Conservation (phyloP, 2,113 vertebrate genomes). For the Hyaena hyaena region DNA sequence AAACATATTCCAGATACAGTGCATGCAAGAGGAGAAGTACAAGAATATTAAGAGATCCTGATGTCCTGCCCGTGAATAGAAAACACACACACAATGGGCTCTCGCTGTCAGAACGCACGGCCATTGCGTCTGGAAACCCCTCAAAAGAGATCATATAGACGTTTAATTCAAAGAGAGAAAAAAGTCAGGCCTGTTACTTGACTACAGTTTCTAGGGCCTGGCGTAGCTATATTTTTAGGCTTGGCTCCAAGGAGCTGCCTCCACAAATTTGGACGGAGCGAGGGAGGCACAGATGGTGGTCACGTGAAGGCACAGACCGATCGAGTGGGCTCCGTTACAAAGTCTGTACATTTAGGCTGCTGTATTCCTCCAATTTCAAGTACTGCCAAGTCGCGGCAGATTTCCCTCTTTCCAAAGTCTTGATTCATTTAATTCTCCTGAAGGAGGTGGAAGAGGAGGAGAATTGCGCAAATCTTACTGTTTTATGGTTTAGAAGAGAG, state of each 20-base stretch:
- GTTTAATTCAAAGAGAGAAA: background rate
- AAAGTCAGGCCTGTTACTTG: background rate
- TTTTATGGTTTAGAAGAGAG: slow-evolving; percentile 57
- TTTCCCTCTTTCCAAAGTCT: slow-evolving; percentile 64
- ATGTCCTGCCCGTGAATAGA: slow-evolving; percentile 70
- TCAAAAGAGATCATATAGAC: slow-evolving; percentile 53
- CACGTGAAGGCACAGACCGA: slow-evolving; percentile 72
- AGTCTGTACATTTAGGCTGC: slow-evolving; percentile 54
- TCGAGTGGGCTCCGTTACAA: slow-evolving; percentile 43
- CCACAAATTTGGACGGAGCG: slow-evolving; percentile 56
- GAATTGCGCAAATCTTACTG: background rate
- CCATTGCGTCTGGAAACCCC: slow-evolving; percentile 54
- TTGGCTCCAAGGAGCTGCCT: slow-evolving; percentile 80
- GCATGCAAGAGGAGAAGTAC: slow-evolving; percentile 54
- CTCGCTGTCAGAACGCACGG: background rate
- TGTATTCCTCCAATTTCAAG: slow-evolving; percentile 65
- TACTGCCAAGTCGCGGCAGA: slow-evolving; percentile 60
- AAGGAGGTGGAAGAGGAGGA: slow-evolving; percentile 64
- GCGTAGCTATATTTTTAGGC: slow-evolving; percentile 73
- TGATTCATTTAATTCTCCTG: slow-evolving; percentile 72
- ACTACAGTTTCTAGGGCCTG: slow-evolving; percentile 56
- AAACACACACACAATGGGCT: background rate
- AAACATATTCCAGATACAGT: slow-evolving; percentile 73
- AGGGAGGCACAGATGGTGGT: slow-evolving; percentile 77
- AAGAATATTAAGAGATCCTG: slow-evolving; percentile 60